Percentiles rank a stretch among this genome's conserved stretches.
Evolutionary conservation across 35 echinoderm and acorn worm genomes (phyloP).

Genomic region (Lytechinus variegatus): DNA sequence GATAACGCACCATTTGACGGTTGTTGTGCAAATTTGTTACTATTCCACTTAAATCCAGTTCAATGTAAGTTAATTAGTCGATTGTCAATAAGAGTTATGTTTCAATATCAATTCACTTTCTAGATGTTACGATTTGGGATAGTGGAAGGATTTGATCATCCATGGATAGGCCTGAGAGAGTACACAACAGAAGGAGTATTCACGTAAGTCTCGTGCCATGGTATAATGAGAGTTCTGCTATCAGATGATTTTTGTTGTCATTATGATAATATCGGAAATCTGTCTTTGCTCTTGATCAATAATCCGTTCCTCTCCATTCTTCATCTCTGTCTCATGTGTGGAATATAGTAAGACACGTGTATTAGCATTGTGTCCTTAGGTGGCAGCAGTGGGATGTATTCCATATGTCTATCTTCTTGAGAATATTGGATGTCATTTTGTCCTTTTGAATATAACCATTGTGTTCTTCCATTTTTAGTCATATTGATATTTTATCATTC

Average conservation of each 20-base stretch:
- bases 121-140: background rate
- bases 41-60: no score
- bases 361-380: background rate
- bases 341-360: no score
- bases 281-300: background rate
- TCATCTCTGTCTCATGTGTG: no score
- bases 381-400: background rate
- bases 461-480: no score
- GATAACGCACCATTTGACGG: background rate
- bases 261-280: background rate
- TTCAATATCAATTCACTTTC: background rate
- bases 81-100: background rate
- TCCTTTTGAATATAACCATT: no score
- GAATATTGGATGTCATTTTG: no score
- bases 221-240: background rate
- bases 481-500: no score
- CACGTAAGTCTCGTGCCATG: conserved; percentile 34
- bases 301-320: background rate
- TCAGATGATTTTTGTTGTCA: background rate
- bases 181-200: conserved; percentile 52
- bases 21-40: background rate
- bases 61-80: background rate
- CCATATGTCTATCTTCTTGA: background rate
- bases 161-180: conserved; percentile 60
- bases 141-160: background rate